phyloP scores from a whole-genome alignment of 53 echinoderm and acorn worm species.

The Apostichopus leukothele region DNA sequence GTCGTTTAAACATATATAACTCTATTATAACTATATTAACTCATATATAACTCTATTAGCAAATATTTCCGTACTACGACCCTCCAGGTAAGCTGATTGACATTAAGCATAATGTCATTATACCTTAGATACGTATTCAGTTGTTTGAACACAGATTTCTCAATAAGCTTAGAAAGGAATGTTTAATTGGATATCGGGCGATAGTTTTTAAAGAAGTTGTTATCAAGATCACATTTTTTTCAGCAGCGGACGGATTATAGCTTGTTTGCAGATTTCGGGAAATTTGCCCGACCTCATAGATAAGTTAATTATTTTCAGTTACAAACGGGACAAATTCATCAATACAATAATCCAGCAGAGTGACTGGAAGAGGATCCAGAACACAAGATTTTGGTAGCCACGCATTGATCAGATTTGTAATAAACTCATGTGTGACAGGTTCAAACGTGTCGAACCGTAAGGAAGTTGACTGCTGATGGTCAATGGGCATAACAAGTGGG shows the following conservation, averaged over 20 bases:
- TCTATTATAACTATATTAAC: no score
- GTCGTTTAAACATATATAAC: no score
- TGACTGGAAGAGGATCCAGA: neutral
- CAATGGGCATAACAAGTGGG: no score
- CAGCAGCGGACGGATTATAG: conserved; percentile 42
- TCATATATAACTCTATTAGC: no score
- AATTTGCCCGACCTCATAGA: conserved; percentile 8
- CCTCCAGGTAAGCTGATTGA: conserved; percentile 43
- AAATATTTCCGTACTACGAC: conserved; percentile 46
- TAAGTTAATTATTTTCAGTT: no score
- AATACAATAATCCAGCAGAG: neutral
- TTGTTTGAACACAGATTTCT: conserved; percentile 46
- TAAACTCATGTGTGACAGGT: no score
- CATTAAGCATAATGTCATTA: conserved; percentile 39
- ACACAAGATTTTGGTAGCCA: neutral
- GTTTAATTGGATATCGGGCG: conserved; percentile 49
- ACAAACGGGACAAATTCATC: neutral
- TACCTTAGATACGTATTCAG: conserved; percentile 21
- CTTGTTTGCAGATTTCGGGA: conserved; percentile 46
- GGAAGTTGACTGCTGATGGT: no score
- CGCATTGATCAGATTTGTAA: neutral
- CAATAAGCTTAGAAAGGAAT: conserved; percentile 33
- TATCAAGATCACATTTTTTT: conserved; percentile 41
- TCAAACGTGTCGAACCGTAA: no score
- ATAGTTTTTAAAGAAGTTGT: conserved; percentile 48